Evolutionary conservation across 2,113 vertebrate species (phyloP).

Genomic region (Platysternon megacephalum): DNA sequence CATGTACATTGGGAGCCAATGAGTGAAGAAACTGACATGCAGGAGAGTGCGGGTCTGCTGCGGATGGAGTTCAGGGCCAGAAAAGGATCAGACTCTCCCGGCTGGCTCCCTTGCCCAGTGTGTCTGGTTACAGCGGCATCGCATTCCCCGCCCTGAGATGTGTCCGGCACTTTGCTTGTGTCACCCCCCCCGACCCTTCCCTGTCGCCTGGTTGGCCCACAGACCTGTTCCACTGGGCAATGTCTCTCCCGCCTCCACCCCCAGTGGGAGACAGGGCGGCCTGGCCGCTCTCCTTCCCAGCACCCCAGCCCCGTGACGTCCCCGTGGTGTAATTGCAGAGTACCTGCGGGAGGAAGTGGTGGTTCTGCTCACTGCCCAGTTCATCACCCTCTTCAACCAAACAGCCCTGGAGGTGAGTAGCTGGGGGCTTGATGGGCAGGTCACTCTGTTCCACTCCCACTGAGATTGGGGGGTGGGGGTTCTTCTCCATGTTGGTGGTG

Average conservation of each 20-base stretch:
- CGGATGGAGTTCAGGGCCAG: background rate
- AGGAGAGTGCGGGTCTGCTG: background rate
- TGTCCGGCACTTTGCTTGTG: background rate
- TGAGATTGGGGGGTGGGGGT: background rate
- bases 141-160: no score
- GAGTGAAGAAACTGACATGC: no score
- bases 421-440: no score
- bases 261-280: background rate
- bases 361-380: conserved; percentile 85
- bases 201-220: background rate
- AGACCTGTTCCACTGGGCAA: background rate
- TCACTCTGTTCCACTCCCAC: no score
- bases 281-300: no score
- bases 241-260: no score
- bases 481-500: background rate
- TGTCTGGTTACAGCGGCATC: no score
- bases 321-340: conserved; percentile 65
- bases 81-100: background rate
- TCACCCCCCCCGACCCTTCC: background rate
- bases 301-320: background rate
- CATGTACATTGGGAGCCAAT: no score
- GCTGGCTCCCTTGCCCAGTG: no score
- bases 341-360: conserved; percentile 86
- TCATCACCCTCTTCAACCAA: conserved; percentile 88
- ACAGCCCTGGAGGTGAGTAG: conserved; percentile 83